A percentile compares a stretch with the other conserved stretches of the same genome.
phyloP scores from a whole-genome alignment of 2,888 invertebrate species.

The Aquatica leii region DNA sequence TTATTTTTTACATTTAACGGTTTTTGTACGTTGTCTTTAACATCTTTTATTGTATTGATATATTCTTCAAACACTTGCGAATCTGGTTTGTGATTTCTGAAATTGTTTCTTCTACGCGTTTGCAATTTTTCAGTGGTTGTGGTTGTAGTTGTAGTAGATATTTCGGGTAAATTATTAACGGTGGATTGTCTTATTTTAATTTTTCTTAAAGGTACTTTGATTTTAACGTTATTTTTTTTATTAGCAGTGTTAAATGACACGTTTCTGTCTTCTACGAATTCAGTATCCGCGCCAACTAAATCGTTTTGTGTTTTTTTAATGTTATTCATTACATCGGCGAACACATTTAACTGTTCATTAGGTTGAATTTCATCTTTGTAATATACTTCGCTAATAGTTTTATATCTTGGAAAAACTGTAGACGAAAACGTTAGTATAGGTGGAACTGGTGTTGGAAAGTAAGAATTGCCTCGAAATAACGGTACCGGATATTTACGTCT shows the following conservation, averaged over 20 bases:
- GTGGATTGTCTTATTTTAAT: constrained; percentile 20
- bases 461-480: constrained; percentile 1
- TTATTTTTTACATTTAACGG: background rate
- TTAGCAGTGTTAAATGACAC: constrained; percentile 8
- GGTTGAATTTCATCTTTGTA: constrained; percentile 59
- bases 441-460: constrained; percentile 10
- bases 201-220: constrained; percentile 21
- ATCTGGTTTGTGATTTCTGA: constrained; percentile 25
- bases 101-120: constrained; percentile 11
- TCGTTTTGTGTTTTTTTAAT: constrained; percentile 53
- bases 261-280: constrained; percentile 10
- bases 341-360: constrained; percentile 60
- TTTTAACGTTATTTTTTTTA: background rate
- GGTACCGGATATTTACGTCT: constrained; percentile 21
- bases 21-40: background rate
- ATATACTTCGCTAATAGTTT: constrained; percentile 53
- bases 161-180: background rate
- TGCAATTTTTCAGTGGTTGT: constrained; percentile 25
- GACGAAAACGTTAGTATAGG: background rate
- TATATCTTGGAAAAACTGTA: constrained; percentile 24
- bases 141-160: constrained; percentile 36
- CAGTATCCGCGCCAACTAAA: constrained; percentile 10
- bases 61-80: constrained; percentile 27
- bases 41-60: constrained; percentile 3
- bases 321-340: constrained; percentile 63